Base-by-base conservation (phyloP, 2,888 invertebrate genomes). In the Pammene aurita region DNA sequence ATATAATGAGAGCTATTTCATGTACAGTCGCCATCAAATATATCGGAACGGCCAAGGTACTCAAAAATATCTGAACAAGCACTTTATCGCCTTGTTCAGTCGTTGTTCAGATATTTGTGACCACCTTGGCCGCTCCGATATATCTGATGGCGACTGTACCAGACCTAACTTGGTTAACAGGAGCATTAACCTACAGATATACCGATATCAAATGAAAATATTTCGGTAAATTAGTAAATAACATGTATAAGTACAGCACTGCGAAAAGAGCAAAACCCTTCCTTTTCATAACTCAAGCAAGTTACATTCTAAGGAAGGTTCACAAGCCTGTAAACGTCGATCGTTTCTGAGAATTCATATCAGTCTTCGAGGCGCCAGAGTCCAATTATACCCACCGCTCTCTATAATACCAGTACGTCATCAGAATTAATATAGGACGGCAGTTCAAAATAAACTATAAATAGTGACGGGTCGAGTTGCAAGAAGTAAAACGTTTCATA, bases 321-420 rank as follows among this genome's bases (percentile, higher is more conserved):
- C 34, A 48, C 62, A 34, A 44, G 67, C 56, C 57, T 44, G 57
- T 54, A 34, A 57, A 67, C 50, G 63, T 64, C 68, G 57, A 58
- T 68, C 18, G 57, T 58, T 68, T 68, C 67, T 68, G 1, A 44
- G 67, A 68, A 68, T 44, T 44, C 18, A 41, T 34, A 16, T 41
- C 62, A 62, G 68, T n/a, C 67, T 58, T 44, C 52, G 14, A 35
- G 57, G 68, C 63, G 62, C 67, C 67, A 18, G 42, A 26, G 48
- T 14, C 56, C 62, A 56, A 56, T 67, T 63, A 66, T 58, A 61
- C 52, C 60, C 35, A 60, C 48, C n/a, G 34, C 11, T 50, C 34
- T n/a, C 55, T 62, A 48, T 48, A 62, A 56, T 62, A 18, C 18
- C 2, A 38, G 34, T 60, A 14, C 10, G 10, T 60, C n/a, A 14